These are phyloP conservation scores for Mus caroli DNA, from an alignment of 2,797 vertebrate genomes.

Conservation along the genomic window DNA sequence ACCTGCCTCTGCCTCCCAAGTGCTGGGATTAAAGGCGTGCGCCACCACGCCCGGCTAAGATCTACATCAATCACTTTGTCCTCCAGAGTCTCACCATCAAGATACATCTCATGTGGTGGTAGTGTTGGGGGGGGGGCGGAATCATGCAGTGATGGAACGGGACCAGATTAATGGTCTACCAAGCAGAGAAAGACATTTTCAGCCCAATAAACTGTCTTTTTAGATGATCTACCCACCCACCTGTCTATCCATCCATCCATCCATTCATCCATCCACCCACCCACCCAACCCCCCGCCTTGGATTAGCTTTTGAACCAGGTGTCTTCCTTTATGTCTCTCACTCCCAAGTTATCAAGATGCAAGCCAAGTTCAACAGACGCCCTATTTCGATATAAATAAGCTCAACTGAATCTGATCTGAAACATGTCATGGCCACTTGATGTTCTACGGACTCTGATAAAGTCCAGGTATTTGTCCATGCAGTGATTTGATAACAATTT, in stretches of 20 bases:
- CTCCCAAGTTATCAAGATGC: not conserved
- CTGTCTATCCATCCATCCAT: not conserved
- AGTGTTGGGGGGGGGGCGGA: no score
- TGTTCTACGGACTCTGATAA: not conserved
- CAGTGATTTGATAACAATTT: slow-evolving; percentile 6
- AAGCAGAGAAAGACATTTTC: not conserved
- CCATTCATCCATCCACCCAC: not conserved
- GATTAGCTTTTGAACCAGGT: not conserved
- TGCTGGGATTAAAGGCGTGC: no score
- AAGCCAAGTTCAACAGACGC: not conserved
- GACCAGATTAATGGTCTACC: not conserved
- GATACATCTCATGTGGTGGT: not conserved
- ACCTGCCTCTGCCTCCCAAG: no score
- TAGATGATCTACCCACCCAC: not conserved
- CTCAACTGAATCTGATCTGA: not conserved
- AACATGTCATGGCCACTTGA: not conserved
- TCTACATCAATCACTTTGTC: not conserved
- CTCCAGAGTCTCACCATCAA: not conserved
- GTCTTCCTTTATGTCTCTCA: not conserved
- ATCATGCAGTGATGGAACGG: not conserved
- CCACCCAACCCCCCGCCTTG: not conserved
- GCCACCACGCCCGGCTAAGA: no score
- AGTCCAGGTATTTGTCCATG: not conserved
- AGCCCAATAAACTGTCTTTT: not conserved
- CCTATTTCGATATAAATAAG: slow-evolving; percentile 18